Percentiles rank a stretch among this genome's conserved stretches.
Evolutionary conservation across 2,888 invertebrate genomes (phyloP).

Genomic region (Watsonalla binaria): DNA sequence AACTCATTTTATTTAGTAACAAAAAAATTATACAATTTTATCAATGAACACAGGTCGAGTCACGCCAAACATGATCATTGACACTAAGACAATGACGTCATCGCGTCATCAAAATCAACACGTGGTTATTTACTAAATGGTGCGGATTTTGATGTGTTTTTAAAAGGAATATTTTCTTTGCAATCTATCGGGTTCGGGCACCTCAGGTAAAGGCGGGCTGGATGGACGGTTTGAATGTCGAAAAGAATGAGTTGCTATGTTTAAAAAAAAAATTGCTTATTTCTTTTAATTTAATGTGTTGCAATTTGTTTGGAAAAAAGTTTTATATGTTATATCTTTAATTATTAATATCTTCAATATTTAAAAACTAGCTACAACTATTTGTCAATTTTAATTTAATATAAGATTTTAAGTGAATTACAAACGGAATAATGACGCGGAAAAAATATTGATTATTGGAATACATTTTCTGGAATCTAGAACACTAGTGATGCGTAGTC

Average conservation of each 20-base stretch:
- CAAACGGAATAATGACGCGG: too few species aligned
- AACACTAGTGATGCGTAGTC: too few species aligned
- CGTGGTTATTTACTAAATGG: slow-evolving; percentile 23
- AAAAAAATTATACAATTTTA: not conserved
- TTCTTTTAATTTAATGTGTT: not conserved
- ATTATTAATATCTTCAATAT: too few species aligned
- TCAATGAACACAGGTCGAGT: slow-evolving; percentile 4
- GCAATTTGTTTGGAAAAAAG: not conserved
- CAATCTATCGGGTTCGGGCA: slow-evolving; percentile 39
- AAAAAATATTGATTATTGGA: too few species aligned
- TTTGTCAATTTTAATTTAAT: too few species aligned
- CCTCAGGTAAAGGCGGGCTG: slow-evolving; percentile 55
- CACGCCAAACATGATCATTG: slow-evolving; percentile 15
- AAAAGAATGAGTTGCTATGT: slow-evolving; percentile 49
- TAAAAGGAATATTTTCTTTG: slow-evolving; percentile 21
- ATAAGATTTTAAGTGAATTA: too few species aligned
- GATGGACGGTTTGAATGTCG: slow-evolving; percentile 67
- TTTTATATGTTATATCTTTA: too few species aligned
- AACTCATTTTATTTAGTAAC: not conserved
- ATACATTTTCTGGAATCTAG: too few species aligned
- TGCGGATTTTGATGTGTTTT: slow-evolving; percentile 13
- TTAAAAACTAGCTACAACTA: too few species aligned
- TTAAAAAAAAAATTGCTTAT: slow-evolving; percentile 8
- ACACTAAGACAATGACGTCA: slow-evolving; percentile 26
- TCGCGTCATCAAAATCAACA: slow-evolving; percentile 32